These are phyloP conservation scores for Lepus oiostolus DNA, from an alignment of 2,797 vertebrate species.

Conservation along the genomic window DNA sequence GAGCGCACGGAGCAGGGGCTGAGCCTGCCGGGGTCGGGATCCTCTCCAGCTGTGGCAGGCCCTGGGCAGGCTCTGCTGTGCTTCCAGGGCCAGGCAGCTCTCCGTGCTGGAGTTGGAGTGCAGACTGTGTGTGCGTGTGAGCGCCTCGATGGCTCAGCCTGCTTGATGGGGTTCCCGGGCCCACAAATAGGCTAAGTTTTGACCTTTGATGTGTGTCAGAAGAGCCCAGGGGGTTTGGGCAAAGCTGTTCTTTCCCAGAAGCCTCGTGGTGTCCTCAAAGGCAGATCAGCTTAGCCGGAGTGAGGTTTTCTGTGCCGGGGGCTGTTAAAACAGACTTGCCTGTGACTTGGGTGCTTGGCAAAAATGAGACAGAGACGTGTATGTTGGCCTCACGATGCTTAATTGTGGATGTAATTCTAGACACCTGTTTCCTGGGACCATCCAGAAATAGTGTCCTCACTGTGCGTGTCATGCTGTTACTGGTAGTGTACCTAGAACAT, in stretches of 20 bases:
- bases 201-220: conserved; percentile 10
- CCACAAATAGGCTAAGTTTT: conserved; percentile 57
- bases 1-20: not conserved
- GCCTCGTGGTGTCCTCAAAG: not conserved
- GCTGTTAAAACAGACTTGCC: not conserved
- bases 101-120: not conserved
- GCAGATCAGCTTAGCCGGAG: not conserved
- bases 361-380: conserved; percentile 37
- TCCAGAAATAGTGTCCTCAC: conserved; percentile 20
- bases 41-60: not conserved
- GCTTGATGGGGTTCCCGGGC: conserved; percentile 14
- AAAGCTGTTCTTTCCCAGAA: not conserved
- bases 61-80: not conserved
- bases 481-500: conserved; percentile 50
- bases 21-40: not conserved
- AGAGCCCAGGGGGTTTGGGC: conserved; percentile 1
- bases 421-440: conserved; percentile 55
- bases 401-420: conserved; percentile 67
- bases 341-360: conserved; percentile 14
- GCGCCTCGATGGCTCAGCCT: not conserved
- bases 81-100: not conserved
- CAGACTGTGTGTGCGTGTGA: not conserved
- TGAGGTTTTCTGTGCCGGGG: not conserved
- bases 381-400: conserved; percentile 38
- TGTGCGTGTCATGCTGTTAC: conserved; percentile 10